Base-by-base conservation (phyloP, 2,797 vertebrate species). In the Tachyglossus aculeatus region DNA sequence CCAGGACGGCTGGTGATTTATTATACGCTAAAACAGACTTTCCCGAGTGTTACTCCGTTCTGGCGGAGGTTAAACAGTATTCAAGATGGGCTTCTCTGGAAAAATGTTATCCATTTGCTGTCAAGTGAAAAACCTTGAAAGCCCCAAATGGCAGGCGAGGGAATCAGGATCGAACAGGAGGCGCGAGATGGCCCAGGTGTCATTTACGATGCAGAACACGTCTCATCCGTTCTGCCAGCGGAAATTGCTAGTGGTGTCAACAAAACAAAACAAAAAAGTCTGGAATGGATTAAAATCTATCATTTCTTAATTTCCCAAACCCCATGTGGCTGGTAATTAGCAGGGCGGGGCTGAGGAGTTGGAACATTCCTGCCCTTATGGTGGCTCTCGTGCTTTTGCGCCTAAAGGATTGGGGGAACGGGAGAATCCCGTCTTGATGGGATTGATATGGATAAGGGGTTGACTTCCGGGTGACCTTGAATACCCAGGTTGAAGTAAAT, bases 41-140 rank as follows among this genome's bases (percentile, higher is more conserved):
- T 90, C 90, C 89, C 78, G 62, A 64, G 83, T 52, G 70, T 68
- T 83, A 31, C 8, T 78, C 7, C 71, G 86, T 91, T 91, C 82
- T 92, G 84, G 89, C 70, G 66, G 69, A 94, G 88, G 90, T 95
- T 93, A 93, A 94, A 92, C 78, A 83, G 74, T 86, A 90, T 90
- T 92, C 85, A 85, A 82, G 84, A 83, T 77, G 82, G 89, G 77
- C 27, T 32, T 82, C 81, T 87, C 87, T 90, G 61, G 83, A 86
- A 3, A 1, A 91, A 55, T 50, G 70, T 72, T 82, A 87, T 92
- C 79, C 74, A 86, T 92, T 91, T 88, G 77, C 82, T 90, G 80
- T 90, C 85, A 88, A 29, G 61, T 62, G 75, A 45, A 15, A 75
- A n/a, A n/a, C n/a, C n/a, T n/a, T n/a, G n/a, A 33, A 55, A 79